Percentiles rank a stretch among this genome's conserved stretches.
Conservation (phyloP, 1,140 invertebrate species). For the Pygmarrhopalites habei region DNA sequence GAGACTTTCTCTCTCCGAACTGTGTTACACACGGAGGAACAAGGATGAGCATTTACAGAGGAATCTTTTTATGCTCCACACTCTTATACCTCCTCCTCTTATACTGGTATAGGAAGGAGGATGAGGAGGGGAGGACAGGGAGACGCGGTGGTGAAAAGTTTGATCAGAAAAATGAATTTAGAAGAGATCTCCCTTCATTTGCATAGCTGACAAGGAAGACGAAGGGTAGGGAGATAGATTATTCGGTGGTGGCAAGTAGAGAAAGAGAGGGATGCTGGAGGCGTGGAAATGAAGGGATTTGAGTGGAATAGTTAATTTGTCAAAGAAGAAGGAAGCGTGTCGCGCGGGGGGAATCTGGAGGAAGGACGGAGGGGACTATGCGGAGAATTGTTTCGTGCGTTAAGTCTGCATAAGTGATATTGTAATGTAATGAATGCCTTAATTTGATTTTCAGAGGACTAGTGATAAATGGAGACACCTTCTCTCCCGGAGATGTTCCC, state of each 20-base stretch:
- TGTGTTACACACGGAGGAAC: background rate
- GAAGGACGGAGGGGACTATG: background rate
- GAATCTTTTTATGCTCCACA: background rate
- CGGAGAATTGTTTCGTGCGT: conserved; percentile 26
- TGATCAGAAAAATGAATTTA: background rate
- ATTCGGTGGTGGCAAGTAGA: background rate
- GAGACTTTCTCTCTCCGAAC: background rate
- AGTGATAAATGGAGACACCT: conserved; percentile 40
- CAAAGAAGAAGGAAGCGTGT: background rate
- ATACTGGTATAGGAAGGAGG: background rate
- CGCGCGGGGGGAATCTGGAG: too few species aligned
- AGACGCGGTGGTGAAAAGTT: background rate
- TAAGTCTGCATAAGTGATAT: too few species aligned
- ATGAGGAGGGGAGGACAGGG: background rate
- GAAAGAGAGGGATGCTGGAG: background rate
- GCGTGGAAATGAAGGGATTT: conserved; percentile 13
- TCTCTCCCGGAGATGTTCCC: conserved; percentile 49
- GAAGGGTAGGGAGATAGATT: background rate
- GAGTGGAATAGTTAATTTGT: conserved; percentile 12
- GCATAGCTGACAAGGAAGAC: too few species aligned
- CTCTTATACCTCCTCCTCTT: background rate
- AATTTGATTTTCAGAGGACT: conserved; percentile 39
- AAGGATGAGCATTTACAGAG: background rate
- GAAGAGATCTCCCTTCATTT: too few species aligned
- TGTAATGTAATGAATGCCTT: conserved; percentile 34